Percentiles rank a stretch among this genome's conserved stretches.
Conservation (phyloP, 2,113 vertebrate genomes). For the Arvicanthis niloticus region DNA sequence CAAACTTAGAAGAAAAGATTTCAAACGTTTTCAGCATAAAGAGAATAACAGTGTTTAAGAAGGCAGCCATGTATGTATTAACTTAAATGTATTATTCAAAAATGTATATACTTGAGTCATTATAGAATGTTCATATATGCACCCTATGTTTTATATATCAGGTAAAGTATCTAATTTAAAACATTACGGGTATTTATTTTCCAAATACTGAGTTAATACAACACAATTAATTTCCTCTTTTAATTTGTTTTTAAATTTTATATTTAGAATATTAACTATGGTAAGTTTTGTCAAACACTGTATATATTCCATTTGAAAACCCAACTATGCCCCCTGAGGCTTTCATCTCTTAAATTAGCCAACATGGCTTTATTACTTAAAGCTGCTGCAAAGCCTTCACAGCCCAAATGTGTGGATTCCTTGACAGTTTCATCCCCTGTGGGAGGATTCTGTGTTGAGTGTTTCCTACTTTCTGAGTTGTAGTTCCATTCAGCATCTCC, state of each 20-base stretch:
- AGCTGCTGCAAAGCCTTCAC: conserved; percentile 31
- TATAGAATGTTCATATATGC: background rate
- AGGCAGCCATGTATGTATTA: background rate
- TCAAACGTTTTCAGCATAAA: background rate
- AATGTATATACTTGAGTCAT: background rate
- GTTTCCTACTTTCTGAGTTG: conserved; percentile 33
- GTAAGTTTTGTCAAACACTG: background rate
- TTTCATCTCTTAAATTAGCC: conserved; percentile 8
- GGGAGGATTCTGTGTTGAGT: background rate
- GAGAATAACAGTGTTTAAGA: background rate
- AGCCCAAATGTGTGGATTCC: background rate
- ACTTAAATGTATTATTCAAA: background rate
- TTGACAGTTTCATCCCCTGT: background rate
- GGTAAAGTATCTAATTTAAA: background rate
- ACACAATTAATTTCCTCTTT: background rate
- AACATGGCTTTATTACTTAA: background rate
- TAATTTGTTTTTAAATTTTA: conserved; percentile 21
- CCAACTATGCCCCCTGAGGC: background rate
- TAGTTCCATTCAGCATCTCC: conserved; percentile 49
- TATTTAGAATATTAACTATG: conserved; percentile 14
- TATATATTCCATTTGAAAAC: conserved; percentile 15
- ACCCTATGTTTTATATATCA: background rate
- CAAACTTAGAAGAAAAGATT: background rate
- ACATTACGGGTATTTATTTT: background rate
- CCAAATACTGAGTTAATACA: conserved; percentile 9